Base-by-base conservation (phyloP, 2,113 vertebrate genomes). In the Aramus guarauna region DNA sequence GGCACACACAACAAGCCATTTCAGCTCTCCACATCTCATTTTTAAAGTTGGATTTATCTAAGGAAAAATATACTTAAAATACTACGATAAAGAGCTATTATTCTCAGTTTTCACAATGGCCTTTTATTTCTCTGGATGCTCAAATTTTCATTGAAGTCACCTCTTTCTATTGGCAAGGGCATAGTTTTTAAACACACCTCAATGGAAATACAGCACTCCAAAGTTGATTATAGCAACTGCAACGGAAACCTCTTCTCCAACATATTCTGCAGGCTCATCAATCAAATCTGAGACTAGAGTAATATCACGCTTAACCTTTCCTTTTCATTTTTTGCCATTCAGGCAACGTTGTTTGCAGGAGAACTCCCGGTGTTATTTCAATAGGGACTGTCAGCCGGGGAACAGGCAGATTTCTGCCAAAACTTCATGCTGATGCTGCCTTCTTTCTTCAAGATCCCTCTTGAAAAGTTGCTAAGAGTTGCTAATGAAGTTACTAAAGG, bases 401-500 rank as follows among this genome's bases (percentile, higher is more conserved):
- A 80, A 47, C 37, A 60, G 62, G 27, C 26, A 80, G 68, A 78
- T 71, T 64, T 62, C 90, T 90, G 67, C 68, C 68, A 73, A 41
- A 59, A 43, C 3, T 2, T 47, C 48, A 11, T 48, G 52, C 69
- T 90, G 77, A 52, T 64, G 48, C 43, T 88, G 85, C 66, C 47
- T 82, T 47, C 66, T 48, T 56, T 20, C 58, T 69, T 20, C 62
- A 12, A 3, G 37, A 83, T 69, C 58, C 36, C 47, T 73, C 67
- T 56, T 62, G 67, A 11, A 80, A 90, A 90, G 81, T 18, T 45
- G 16, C 39, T 41, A 78, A n/a, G 90, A 88, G 75, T 58, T 81
- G 36, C 67, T 94, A 89, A 82, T 92, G 82, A 50, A 90, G 90
- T 39, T 92, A 67, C 78, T 94, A 9, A 80, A 94, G 37, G 59